Evolutionary conservation across 2,113 vertebrate genomes (phyloP), one percentile per base, ranked within the genome.

Genomic region (Varanus salvator): DNA sequence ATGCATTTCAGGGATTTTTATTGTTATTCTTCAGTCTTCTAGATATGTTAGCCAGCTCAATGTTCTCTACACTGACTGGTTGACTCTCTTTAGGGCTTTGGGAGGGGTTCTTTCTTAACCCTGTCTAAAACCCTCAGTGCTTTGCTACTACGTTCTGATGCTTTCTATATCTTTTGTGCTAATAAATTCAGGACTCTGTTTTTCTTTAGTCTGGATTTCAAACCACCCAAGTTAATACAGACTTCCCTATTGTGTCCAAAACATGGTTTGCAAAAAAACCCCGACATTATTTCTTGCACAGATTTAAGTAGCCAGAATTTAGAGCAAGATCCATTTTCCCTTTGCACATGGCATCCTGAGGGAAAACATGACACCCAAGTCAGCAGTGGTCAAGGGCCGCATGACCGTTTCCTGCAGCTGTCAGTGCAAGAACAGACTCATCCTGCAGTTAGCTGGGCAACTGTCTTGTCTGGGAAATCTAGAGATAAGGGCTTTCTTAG

Each of bases 321-420:
- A 92, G 50, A 68, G 9, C 15, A 92, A 82, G 50, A 1, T 81
- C 52, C 9, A 81, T 95, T 90, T 91, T 21, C 34, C 21, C n/a
- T 69, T 21, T 85, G 34, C 27, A 84, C 0, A 15, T 84, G 86
- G 85, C 34, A 87, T 75, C 74, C 12, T 87, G 75, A 64, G 6
- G 48, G 4, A 87, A 93, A 86, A 71, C 15, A 87, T 71, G 86
- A 66, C 66, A 54, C 27, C 76, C 69, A 68, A 27, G 8, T 68
- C 38, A 23, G 80, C 71, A 68, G 25, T 7, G 29, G n/a, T 90
- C 88, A 92, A 82, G n/a, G 91, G 34, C 54, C 48, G 88, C 83
- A 82, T 44, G 83, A 69, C 80, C 82, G 69, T 88, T 94, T 96
- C 50, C 93, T 94, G 92, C 92, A 94, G 93, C 90, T 96, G 91